Conservation (phyloP, 2,888 invertebrate genomes). For the Drosophila histrio region DNA sequence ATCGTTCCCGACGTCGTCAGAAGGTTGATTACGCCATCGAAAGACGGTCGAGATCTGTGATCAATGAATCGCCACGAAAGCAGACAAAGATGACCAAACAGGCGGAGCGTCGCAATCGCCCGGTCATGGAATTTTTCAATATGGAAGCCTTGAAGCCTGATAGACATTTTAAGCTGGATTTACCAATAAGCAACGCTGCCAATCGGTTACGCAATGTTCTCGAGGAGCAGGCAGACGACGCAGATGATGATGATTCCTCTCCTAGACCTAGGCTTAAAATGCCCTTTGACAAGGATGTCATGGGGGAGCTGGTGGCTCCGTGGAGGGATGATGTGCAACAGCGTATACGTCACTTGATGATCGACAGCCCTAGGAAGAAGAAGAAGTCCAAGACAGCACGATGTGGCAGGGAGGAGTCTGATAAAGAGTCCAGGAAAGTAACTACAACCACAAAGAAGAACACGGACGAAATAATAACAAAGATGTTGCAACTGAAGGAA, state of each 20-base stretch:
- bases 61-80: neutral
- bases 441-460: neutral
- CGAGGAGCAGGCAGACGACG: neutral
- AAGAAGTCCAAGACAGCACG: neutral
- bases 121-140: neutral
- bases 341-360: neutral
- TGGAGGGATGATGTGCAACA: constrained; percentile 21
- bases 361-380: neutral
- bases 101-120: neutral
- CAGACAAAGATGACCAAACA: neutral
- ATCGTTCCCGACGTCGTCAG: neutral
- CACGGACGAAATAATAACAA: neutral
- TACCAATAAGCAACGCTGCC: fast-evolving
- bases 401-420: neutral
- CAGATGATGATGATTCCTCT: neutral
- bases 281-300: neutral
- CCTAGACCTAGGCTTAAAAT: neutral
- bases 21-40: neutral
- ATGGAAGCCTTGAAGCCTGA: neutral
- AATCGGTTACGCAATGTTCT: neutral
- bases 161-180: neutral
- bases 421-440: neutral
- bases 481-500: constrained; percentile 1
- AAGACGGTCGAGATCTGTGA: constrained; percentile 28
- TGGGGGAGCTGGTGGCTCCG: neutral